Conservation (phyloP, 2,113 vertebrate genomes). For the Siniperca chuatsi region DNA sequence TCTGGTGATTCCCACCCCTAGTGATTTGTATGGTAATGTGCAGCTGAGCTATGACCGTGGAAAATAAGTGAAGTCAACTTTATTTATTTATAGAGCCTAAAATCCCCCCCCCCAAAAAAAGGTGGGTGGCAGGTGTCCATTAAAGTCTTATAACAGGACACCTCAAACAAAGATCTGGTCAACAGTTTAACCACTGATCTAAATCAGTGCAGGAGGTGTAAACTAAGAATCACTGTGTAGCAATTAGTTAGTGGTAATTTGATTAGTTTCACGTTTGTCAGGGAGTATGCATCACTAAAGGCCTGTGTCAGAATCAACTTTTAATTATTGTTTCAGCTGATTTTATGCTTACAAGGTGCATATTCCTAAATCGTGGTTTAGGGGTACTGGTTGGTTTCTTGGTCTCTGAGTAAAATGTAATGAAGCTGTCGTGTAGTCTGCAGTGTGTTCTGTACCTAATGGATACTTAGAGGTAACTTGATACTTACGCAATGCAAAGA, state of each 20-base stretch:
- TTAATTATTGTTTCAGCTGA: neutral
- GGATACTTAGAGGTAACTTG: slow-evolving; percentile 4
- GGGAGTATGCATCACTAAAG: neutral
- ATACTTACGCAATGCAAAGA: slow-evolving; percentile 5
- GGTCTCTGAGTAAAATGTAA: neutral
- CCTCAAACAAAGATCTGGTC: neutral
- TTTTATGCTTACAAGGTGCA: neutral
- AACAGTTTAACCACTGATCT: neutral
- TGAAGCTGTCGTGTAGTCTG: neutral
- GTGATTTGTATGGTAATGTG: neutral
- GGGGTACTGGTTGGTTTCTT: neutral
- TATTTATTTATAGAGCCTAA: neutral
- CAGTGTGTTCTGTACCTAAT: neutral
- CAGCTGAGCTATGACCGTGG: neutral
- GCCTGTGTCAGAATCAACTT: neutral
- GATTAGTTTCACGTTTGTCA: neutral
- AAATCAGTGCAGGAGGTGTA: neutral
- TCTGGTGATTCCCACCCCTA: too few relatives aligned
- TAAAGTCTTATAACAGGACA: neutral
- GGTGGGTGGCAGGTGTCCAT: neutral
- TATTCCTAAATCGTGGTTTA: neutral
- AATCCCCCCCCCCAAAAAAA: neutral
- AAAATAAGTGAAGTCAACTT: neutral
- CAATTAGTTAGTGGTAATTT: neutral
- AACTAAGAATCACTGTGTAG: neutral